A percentile compares a stretch with the other conserved stretches of the same genome.
These are phyloP conservation scores for Dynastes tityus DNA, from an alignment of 2,888 invertebrate genomes.

Conservation along the genomic window DNA sequence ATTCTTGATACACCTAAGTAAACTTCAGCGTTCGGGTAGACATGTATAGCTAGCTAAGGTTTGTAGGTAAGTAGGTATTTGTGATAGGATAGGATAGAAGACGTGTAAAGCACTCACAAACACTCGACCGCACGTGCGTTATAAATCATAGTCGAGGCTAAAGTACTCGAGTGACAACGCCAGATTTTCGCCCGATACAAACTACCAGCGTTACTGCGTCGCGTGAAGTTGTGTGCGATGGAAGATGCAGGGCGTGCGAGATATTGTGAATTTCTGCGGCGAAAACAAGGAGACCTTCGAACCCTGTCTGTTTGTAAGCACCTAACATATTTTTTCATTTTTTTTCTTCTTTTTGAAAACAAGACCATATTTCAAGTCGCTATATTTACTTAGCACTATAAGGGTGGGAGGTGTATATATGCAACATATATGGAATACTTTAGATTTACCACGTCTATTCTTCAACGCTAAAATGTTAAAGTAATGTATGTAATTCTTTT, in stretches of 20 bases:
- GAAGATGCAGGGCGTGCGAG: not conserved
- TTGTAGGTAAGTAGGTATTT: not conserved
- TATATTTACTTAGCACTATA: no score
- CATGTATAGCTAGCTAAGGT: not conserved
- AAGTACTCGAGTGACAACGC: slow-evolving; percentile 66
- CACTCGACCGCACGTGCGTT: slow-evolving; percentile 65
- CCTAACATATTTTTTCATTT: no score
- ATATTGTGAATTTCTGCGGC: not conserved
- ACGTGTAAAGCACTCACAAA: slow-evolving; percentile 49
- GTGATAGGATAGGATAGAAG: not conserved
- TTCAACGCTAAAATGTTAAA: no score
- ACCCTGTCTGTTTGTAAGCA: no score
- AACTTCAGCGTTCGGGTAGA: not conserved
- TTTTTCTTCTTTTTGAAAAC: no score
- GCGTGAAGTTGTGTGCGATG: not conserved
- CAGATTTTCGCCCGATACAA: slow-evolving; percentile 66
- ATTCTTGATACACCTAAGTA: not conserved
- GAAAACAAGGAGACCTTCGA: no score
- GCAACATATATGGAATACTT: no score
- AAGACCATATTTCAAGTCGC: no score
- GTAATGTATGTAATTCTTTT: no score
- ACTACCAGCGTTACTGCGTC: slow-evolving; percentile 60
- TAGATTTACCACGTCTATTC: no score
- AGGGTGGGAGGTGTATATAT: no score
- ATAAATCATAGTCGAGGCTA: slow-evolving; percentile 63